Evolutionary conservation across 2,113 vertebrate genomes (phyloP).

Genomic region (Cisticola juncidis): DNA sequence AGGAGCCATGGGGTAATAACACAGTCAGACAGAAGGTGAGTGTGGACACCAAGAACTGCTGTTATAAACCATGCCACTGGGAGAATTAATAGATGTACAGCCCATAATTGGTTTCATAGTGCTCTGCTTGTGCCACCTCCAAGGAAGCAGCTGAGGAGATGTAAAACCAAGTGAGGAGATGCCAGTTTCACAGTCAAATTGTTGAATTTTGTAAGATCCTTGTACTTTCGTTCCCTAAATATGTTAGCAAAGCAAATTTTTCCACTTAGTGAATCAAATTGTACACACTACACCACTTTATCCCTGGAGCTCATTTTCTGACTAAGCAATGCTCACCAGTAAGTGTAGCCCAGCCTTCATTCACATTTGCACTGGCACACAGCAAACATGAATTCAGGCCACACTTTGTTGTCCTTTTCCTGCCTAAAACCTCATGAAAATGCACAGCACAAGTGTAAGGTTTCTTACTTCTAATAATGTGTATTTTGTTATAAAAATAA

Average conservation of each 20-base stretch:
- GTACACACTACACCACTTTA: background rate
- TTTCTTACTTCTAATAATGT: background rate
- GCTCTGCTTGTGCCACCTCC: accelerated
- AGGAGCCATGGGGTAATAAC: background rate
- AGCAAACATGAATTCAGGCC: background rate
- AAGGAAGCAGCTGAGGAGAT: background rate
- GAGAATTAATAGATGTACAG: background rate
- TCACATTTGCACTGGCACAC: background rate
- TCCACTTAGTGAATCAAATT: conserved; percentile 18
- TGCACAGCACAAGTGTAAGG: background rate
- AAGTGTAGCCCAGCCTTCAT: background rate
- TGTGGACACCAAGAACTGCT: background rate
- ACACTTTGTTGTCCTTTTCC: background rate
- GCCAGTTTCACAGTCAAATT: conserved; percentile 12
- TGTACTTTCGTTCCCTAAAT: background rate
- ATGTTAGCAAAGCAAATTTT: conserved; percentile 17
- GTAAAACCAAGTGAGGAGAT: conserved; percentile 8
- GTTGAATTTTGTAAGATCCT: background rate
- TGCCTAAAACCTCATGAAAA: background rate
- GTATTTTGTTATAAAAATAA: background rate
- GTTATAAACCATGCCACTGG: accelerated
- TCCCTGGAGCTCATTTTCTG: background rate
- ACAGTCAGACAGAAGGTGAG: background rate
- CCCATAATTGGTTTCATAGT: background rate
- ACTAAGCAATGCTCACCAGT: background rate